Percentiles rank a stretch among this genome's conserved stretches.
These are phyloP conservation scores for Phataginus tricuspis DNA, from an alignment of 2,797 vertebrate species.

Conservation along the genomic window DNA sequence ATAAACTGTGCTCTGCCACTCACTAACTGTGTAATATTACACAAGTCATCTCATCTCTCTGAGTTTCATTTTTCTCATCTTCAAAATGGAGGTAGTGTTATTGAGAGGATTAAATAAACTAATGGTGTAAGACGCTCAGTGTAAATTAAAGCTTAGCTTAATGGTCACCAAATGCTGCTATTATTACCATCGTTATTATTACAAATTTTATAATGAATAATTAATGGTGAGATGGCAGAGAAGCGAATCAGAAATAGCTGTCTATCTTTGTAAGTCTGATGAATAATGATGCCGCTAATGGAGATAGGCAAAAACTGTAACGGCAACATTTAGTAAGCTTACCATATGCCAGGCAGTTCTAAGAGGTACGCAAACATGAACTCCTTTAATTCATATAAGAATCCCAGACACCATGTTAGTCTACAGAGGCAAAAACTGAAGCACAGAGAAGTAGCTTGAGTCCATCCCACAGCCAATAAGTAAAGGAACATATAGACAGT, in stretches of 20 bases:
- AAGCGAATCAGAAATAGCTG: neutral
- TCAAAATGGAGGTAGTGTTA: neutral
- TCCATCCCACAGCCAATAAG: neutral
- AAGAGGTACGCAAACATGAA: neutral
- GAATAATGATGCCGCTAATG: neutral
- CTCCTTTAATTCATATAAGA: neutral
- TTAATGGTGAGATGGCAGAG: neutral
- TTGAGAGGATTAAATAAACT: slow-evolving; percentile 1
- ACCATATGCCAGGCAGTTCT: neutral
- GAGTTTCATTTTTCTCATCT: neutral
- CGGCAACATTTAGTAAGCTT: neutral
- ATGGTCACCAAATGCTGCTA: neutral
- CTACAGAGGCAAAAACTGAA: neutral
- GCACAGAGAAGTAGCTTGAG: neutral
- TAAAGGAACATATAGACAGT: neutral
- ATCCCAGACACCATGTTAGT: neutral
- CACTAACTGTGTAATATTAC: neutral
- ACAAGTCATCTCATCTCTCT: neutral
- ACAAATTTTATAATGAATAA: neutral
- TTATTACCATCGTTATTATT: neutral
- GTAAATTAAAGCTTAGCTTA: slow-evolving; percentile 15
- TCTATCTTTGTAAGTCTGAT: neutral
- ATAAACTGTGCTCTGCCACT: neutral
- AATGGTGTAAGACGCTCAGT: neutral
- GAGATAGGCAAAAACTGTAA: neutral